Conservation (phyloP, 2,113 vertebrate genomes). For the Melanotaenia duboulayi region DNA sequence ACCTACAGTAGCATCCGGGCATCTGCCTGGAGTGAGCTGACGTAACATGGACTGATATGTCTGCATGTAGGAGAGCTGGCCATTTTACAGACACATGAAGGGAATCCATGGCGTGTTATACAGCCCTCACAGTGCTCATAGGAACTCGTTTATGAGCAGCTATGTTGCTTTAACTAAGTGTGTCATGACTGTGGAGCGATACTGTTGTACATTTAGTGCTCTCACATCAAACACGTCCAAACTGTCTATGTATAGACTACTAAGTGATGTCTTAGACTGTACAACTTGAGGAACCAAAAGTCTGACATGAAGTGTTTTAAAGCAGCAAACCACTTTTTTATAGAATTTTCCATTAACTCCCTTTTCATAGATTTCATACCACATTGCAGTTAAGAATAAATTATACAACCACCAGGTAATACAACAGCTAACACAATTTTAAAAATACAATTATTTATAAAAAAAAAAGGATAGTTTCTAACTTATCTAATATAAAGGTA, state of each 20-base stretch:
- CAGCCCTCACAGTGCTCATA: conserved; percentile 21
- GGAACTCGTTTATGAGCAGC: conserved; percentile 18
- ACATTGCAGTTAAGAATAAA: no score
- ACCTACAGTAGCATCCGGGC: conserved; percentile 81
- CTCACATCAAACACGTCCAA: conserved; percentile 8
- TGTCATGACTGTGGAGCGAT: conserved; percentile 13
- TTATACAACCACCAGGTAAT: no score
- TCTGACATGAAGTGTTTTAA: neutral
- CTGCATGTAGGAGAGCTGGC: neutral
- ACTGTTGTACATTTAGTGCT: conserved; percentile 1
- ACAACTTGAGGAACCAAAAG: neutral
- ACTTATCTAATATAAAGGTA: no score
- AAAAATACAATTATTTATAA: no score
- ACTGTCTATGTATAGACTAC: neutral
- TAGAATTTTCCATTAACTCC: neutral
- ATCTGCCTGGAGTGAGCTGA: conserved; percentile 59
- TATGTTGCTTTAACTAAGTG: conserved; percentile 28
- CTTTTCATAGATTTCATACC: no score
- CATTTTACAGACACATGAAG: conserved; percentile 3
- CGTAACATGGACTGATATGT: conserved; percentile 20
- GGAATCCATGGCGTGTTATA: neutral
- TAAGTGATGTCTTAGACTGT: conserved; percentile 5
- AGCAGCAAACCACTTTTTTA: neutral
- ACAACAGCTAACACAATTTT: no score
- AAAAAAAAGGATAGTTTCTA: no score